Conservation (phyloP, 2,797 vertebrate species). For the Schizopygopsis malacanthus region DNA sequence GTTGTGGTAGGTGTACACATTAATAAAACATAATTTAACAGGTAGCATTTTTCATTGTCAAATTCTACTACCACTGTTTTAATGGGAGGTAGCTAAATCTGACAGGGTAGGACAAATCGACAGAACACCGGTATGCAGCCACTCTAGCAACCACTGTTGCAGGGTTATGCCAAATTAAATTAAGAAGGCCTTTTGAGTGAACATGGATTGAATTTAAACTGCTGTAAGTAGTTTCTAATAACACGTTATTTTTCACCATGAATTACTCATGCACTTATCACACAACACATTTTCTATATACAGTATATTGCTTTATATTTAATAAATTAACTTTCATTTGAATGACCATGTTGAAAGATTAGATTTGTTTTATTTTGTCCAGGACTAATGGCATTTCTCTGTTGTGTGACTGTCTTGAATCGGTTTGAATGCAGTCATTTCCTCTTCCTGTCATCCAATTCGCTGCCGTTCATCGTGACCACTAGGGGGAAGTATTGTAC, state of each 20-base stretch:
- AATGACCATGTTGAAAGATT: not conserved
- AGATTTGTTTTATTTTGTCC: not conserved
- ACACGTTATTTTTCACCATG: not conserved
- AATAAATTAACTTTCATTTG: not conserved
- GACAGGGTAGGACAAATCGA: no score
- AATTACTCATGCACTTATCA: not conserved
- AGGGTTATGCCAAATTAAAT: no score
- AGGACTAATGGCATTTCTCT: not conserved
- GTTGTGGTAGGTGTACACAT: no score
- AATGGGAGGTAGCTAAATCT: no score
- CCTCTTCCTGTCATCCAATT: not conserved
- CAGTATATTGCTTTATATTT: not conserved
- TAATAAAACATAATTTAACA: no score
- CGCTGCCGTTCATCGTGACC: not conserved
- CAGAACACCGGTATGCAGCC: no score
- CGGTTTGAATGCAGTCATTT: not conserved
- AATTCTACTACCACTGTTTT: no score
- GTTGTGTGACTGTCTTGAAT: not conserved
- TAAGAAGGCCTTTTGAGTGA: no score
- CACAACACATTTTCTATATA: not conserved
- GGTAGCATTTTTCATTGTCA: no score
- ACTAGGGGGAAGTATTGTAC: slow-evolving; percentile 47
- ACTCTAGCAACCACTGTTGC: no score
- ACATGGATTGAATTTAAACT: not conserved
- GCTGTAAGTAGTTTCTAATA: not conserved